Conservation (phyloP, 2,888 invertebrate genomes). For the Oxytorus armatus region DNA sequence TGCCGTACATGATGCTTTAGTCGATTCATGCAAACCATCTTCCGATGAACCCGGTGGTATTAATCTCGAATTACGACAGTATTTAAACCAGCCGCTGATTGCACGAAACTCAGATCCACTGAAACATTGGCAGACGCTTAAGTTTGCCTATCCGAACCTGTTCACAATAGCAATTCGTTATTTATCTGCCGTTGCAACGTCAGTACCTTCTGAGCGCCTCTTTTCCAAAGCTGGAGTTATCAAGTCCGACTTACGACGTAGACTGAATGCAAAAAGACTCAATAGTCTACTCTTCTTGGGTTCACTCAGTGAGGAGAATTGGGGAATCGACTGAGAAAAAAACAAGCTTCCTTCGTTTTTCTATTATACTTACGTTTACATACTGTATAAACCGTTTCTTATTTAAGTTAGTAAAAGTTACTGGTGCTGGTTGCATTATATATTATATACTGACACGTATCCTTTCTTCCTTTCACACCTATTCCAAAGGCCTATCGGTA, state of each 20-base stretch:
- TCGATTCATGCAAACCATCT: background rate
- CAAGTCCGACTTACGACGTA: constrained; percentile 12
- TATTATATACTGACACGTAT: no score
- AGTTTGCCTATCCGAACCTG: constrained; percentile 10
- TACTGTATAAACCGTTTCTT: no score
- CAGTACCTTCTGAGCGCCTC: constrained; percentile 30
- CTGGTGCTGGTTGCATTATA: background rate
- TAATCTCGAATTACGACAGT: constrained; percentile 30
- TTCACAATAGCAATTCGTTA: constrained; percentile 6
- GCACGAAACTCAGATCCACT: constrained; percentile 9
- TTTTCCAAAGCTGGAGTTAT: constrained; percentile 38
- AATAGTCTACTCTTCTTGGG: constrained; percentile 11
- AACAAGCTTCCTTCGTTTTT: background rate
- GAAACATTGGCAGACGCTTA: constrained; percentile 17
- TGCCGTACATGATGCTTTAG: constrained; percentile 10
- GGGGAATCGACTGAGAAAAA: constrained; percentile 1
- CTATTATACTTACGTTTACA: background rate
- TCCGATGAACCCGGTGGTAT: background rate
- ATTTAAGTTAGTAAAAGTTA: background rate
- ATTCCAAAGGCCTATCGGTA: no score
- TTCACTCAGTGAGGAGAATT: constrained; percentile 6
- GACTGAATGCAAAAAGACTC: constrained; percentile 4
- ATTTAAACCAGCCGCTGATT: constrained; percentile 20
- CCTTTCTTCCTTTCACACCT: no score
- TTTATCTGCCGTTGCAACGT: constrained; percentile 34